phyloP scores from a whole-genome alignment of 2,888 invertebrate genomes.

The Noctua pronuba region DNA sequence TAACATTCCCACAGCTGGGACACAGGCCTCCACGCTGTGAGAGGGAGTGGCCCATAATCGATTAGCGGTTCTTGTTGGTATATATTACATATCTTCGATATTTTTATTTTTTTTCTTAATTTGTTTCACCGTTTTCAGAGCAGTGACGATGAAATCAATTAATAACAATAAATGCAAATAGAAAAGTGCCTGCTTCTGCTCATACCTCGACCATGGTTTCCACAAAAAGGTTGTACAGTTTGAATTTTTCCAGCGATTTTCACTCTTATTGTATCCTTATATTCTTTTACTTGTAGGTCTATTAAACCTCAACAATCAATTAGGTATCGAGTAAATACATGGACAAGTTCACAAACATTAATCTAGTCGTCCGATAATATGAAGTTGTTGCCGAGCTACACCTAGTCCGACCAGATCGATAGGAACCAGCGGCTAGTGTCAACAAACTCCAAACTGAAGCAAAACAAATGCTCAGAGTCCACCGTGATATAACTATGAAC shows the following conservation, averaged over 20 bases:
- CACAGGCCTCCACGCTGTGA: not conserved
- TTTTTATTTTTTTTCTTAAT: not conserved
- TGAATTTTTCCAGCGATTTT: not conserved
- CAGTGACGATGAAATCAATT: too few relatives aligned
- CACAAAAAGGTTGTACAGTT: not conserved
- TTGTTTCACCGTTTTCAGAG: not conserved
- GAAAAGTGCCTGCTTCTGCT: not conserved
- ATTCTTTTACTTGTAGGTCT: not conserved
- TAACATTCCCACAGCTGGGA: not conserved
- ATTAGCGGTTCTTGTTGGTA: not conserved
- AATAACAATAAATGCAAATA: too few relatives aligned
- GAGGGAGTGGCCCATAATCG: not conserved
- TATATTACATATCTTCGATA: not conserved
- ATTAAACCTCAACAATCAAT: not conserved
- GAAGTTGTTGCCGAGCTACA: constrained; percentile 14
- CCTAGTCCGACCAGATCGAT: constrained; percentile 26
- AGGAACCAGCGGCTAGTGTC: constrained; percentile 27
- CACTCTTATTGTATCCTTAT: too few relatives aligned
- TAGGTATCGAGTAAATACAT: not conserved
- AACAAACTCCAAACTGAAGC: constrained; percentile 49
- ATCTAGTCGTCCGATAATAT: not conserved
- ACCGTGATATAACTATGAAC: constrained; percentile 34
- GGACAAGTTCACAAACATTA: not conserved
- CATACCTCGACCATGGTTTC: rapidly evolving
- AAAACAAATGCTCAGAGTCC: constrained; percentile 35